Conservation (phyloP, 1,140 invertebrate genomes). For the Himalopsyche phryganea region DNA sequence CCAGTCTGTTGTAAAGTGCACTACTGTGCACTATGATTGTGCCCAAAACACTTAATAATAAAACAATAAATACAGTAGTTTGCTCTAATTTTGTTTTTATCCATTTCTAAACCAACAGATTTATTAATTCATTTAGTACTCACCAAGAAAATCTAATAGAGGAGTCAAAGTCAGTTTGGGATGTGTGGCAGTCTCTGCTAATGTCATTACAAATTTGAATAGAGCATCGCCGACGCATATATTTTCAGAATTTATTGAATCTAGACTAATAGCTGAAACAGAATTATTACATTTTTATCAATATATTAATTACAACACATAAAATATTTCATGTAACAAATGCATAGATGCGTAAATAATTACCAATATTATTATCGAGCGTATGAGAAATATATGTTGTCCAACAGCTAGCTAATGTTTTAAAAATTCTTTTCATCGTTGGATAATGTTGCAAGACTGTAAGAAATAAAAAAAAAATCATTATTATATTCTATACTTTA, state of each 20-base stretch:
- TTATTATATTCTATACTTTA: neutral
- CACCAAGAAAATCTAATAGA: constrained; percentile 70
- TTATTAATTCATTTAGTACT: constrained; percentile 36
- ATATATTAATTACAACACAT: no score
- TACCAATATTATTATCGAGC: no score
- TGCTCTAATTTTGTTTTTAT: no score
- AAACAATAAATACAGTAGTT: no score
- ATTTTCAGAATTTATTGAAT: constrained; percentile 54
- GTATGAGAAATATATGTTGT: constrained; percentile 63
- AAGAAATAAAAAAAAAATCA: constrained; percentile 33
- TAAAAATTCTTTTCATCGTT: constrained; percentile 79
- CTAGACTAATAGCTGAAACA: constrained; percentile 34
- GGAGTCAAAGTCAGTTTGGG: constrained; percentile 70
- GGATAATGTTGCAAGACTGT: constrained; percentile 69
- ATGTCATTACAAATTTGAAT: constrained; percentile 72
- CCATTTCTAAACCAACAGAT: no score
- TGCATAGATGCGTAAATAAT: no score
- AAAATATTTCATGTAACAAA: no score
- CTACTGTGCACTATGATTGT: no score
- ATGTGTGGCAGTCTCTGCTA: constrained; percentile 68
- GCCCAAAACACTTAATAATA: no score
- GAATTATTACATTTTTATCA: neutral
- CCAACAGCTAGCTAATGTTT: constrained; percentile 67
- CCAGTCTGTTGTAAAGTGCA: no score
- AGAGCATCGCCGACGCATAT: constrained; percentile 78